Base-by-base conservation (phyloP, 2,113 vertebrate genomes). In the Typhlomys cinereus region DNA sequence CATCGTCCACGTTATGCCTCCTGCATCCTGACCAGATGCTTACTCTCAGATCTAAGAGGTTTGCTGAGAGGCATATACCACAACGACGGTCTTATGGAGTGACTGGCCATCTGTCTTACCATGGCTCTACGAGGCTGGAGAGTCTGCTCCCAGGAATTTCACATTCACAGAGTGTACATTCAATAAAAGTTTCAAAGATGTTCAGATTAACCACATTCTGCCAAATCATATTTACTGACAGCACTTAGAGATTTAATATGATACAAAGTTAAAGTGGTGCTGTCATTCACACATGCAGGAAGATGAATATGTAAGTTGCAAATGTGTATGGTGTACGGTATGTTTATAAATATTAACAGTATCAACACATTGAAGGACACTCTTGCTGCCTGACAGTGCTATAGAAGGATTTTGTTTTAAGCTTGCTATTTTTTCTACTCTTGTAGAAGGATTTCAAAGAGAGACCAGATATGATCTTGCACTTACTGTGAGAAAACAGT, bases 71-170 rank as follows among this genome's bases (percentile, higher is more conserved):
- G 73, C 41, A 89, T 20, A 27, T 94, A 94, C 71, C 85, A 90
- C 95, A 90, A 91, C 93, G 82, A 34, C 67, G 44, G 93, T 64
- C 88, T 96, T 94, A 90, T 89, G 54, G 34, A 97, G 54, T 61
- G 70, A 92, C 86, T 95, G 88, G 87, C 93, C 95, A 96, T 95
- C 90, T 96, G 92, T 95, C 83, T 61, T 84, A 4, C n/a, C 31
- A 13, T 78, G 91, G 31, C 80, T 91, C 62, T 36, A 67, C 95
- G 89, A 73, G 80, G 46, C 79, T 54, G 69, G 59, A 86, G 86
- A 95, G 96, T 86, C 93, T 15, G 80, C 41, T 85, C 78, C 52
- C 71, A 39, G 50, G 94, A 96, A 94, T 25, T 59, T 66, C 15
- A 93, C 7, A 93, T 39, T 91, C 25, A 94, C 20, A 85, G 36